Conservation (phyloP, 2,888 invertebrate genomes). For the Cosmorhoe ocellata region DNA sequence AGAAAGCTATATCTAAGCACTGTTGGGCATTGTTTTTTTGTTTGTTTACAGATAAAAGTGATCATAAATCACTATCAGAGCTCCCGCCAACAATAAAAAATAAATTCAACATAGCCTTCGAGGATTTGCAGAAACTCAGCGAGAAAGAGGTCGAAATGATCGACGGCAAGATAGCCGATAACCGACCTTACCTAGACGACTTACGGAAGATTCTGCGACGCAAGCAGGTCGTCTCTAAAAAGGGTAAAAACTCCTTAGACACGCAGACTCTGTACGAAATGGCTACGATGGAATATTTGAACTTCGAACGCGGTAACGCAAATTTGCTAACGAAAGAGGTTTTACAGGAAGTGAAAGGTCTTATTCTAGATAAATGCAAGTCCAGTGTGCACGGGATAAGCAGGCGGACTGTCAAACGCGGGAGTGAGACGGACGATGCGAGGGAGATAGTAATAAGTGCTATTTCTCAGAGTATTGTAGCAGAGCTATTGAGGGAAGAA, state of each 20-base stretch:
- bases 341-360: constrained; percentile 59
- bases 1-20: no score
- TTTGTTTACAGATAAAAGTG: constrained; percentile 31
- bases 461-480: constrained; percentile 54
- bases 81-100: constrained; percentile 50
- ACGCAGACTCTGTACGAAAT: constrained; percentile 61
- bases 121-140: constrained; percentile 51
- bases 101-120: constrained; percentile 51
- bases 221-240: constrained; percentile 45
- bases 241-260: constrained; percentile 50
- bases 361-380: constrained; percentile 54
- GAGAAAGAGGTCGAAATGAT: constrained; percentile 70
- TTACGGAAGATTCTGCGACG: constrained; percentile 56
- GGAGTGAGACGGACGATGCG: not conserved
- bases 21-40: no score
- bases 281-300: constrained; percentile 51
- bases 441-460: constrained; percentile 18
- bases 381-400: constrained; percentile 61
- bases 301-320: constrained; percentile 44
- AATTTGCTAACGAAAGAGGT: constrained; percentile 59
- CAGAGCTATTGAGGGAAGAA: constrained; percentile 47
- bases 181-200: constrained; percentile 65
- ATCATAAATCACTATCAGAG: constrained; percentile 5
- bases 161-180: constrained; percentile 59
- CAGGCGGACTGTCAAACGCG: constrained; percentile 46